A percentile compares a stretch with the other conserved stretches of the same genome.
phyloP scores from a whole-genome alignment of 2,113 vertebrate species.

The Noctilio leporinus region DNA sequence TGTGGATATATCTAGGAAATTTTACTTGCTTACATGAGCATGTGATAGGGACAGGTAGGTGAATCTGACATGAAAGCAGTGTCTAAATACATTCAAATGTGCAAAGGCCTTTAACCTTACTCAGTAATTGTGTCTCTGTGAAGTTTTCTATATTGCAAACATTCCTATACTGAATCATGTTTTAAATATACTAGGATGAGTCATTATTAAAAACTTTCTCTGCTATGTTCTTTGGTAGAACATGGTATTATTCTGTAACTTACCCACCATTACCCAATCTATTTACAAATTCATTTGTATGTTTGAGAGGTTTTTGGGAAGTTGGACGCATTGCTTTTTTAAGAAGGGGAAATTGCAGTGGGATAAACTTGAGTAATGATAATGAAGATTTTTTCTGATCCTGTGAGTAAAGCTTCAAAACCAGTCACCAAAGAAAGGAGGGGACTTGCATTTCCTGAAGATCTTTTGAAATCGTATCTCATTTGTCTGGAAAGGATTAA shows the following conservation, averaged over 20 bases:
- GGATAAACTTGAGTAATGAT: not conserved
- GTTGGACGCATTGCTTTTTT: not conserved
- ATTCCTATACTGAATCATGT: not conserved
- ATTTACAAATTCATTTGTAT: not conserved
- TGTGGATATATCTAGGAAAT: not conserved
- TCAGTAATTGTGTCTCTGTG: not conserved
- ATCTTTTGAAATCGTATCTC: slow-evolving; percentile 42
- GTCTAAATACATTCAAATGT: not conserved
- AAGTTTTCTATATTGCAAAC: not conserved
- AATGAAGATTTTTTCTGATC: not conserved
- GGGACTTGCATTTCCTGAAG: slow-evolving; percentile 9
- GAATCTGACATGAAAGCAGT: not conserved
- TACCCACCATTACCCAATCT: not conserved
- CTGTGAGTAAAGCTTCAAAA: not conserved
- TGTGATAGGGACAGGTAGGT: not conserved
- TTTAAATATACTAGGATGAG: not conserved
- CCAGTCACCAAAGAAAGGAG: not conserved
- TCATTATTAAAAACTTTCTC: not conserved
- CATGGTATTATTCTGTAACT: not conserved
- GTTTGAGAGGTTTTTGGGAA: not conserved
- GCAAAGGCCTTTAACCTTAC: not conserved
- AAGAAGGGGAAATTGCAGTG: not conserved
- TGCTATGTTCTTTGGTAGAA: not conserved
- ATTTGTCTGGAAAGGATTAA: slow-evolving; percentile 42
- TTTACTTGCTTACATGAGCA: not conserved